These are phyloP conservation scores for Semaprochilodus insignis DNA, from an alignment of 2,797 vertebrate genomes.

Conservation along the genomic window DNA sequence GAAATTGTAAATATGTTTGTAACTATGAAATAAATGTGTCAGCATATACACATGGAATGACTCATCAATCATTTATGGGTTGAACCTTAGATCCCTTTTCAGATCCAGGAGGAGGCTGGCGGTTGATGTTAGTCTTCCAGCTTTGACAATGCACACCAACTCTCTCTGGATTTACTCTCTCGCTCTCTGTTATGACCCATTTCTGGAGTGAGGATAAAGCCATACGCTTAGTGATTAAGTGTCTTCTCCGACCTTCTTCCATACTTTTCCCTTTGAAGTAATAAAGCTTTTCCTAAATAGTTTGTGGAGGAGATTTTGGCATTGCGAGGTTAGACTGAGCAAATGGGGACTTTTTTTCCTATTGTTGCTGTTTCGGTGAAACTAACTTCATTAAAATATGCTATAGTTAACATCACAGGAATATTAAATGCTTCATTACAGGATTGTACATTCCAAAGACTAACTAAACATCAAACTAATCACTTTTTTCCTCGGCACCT, in stretches of 20 bases:
- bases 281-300: conserved; percentile 45
- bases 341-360: conserved; percentile 16
- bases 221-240: conserved; percentile 37
- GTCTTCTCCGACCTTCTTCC: conserved; percentile 39
- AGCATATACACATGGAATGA: background rate
- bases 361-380: conserved; percentile 7
- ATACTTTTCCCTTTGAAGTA: conserved; percentile 35
- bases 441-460: background rate
- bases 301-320: conserved; percentile 29
- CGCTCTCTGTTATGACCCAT: conserved; percentile 22
- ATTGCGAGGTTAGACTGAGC: conserved; percentile 18
- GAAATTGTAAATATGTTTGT: no score
- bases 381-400: conserved; percentile 13
- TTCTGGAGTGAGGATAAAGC: conserved; percentile 26
- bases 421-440: conserved; percentile 4
- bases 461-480: conserved; percentile 10
- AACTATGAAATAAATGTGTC: background rate
- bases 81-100: background rate
- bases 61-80: background rate
- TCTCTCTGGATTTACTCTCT: conserved; percentile 14
- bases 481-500: background rate
- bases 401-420: conserved; percentile 2
- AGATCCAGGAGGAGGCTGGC: background rate
- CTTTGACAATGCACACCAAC: background rate
- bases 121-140: background rate